Conservation (phyloP, 2,888 invertebrate species). For the Drosophila conformis region DNA sequence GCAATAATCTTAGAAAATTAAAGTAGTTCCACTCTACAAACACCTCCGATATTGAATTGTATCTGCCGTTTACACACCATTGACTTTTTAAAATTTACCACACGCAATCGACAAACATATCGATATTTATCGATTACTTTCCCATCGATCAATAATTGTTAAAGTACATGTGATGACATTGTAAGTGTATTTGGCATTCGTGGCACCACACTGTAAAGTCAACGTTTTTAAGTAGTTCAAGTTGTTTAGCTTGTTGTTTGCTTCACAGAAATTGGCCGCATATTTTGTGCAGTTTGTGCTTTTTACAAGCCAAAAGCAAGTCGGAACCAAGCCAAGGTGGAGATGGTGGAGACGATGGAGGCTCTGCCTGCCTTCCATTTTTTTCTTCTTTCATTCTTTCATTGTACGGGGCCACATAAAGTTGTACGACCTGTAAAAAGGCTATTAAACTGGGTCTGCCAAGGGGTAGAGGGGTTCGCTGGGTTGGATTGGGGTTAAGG, state of each 20-base stretch:
- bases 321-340: not conserved
- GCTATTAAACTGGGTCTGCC: constrained; percentile 70
- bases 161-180: not conserved
- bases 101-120: not conserved
- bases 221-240: constrained; percentile 33
- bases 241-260: constrained; percentile 46
- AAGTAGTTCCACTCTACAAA: not conserved
- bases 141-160: not conserved
- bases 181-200: constrained; percentile 36
- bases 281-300: constrained; percentile 46
- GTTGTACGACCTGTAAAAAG: constrained; percentile 80
- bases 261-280: constrained; percentile 59
- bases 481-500: constrained; percentile 5
- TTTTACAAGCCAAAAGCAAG: constrained; percentile 22
- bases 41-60: constrained; percentile 5
- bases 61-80: constrained; percentile 11
- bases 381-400: constrained; percentile 32
- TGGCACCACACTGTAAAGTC: not conserved
- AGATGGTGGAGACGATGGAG: not conserved
- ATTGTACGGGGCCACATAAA: constrained; percentile 57
- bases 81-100: not conserved
- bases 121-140: not conserved
- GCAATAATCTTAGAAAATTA: not conserved
- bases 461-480: not conserved
- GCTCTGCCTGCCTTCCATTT: constrained; percentile 22